Percentiles rank a stretch among this genome's conserved stretches.
These are phyloP conservation scores for Hyla sarda DNA, from an alignment of 2,113 vertebrate species.

Conservation along the genomic window DNA sequence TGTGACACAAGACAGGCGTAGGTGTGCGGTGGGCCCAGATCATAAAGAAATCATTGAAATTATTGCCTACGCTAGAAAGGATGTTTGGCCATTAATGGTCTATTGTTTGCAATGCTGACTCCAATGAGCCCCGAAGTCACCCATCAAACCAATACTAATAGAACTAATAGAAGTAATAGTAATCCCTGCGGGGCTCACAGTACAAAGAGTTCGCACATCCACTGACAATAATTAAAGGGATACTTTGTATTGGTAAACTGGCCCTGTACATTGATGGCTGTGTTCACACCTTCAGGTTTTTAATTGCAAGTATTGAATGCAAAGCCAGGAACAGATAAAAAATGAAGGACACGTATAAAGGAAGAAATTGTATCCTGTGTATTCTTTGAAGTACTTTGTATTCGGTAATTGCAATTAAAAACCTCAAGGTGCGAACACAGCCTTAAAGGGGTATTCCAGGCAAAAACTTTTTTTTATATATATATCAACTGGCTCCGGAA, in stretches of 20 bases:
- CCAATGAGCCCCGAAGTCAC: constrained; percentile 23
- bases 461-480: too few species aligned
- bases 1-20: not conserved
- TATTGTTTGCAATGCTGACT: constrained; percentile 23
- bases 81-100: constrained; percentile 47
- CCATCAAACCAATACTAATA: constrained; percentile 38
- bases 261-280: not conserved
- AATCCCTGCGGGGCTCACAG: not conserved
- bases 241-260: not conserved
- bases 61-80: not conserved
- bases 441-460: too few species aligned
- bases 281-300: too few species aligned
- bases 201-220: constrained; percentile 33
- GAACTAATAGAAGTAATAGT: constrained; percentile 28
- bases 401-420: too few species aligned
- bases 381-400: too few species aligned
- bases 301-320: too few species aligned
- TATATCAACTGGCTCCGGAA: too few species aligned
- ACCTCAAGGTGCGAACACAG: too few species aligned
- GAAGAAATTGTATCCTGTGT: too few species aligned
- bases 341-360: too few species aligned
- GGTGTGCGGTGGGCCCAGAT: not conserved
- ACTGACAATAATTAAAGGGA: not conserved
- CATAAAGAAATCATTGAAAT: constrained; percentile 28
- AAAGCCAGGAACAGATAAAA: too few species aligned